phyloP scores from a whole-genome alignment of 2,113 vertebrate genomes.

The Oenanthe melanoleuca region DNA sequence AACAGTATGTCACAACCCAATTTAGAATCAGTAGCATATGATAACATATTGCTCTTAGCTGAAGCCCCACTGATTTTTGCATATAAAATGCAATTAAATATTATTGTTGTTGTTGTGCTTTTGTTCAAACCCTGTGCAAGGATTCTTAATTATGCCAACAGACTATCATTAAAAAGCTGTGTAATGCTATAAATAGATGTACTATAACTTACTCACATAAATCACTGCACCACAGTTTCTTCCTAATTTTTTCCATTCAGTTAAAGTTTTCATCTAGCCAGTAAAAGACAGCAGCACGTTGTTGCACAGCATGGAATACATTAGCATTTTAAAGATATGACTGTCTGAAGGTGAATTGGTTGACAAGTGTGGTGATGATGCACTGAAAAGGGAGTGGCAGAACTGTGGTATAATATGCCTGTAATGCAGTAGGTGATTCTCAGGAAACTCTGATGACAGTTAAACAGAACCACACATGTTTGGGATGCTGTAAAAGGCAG shows the following conservation, averaged over 20 bases:
- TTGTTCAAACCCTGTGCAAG: neutral
- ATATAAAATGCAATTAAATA: slow-evolving; percentile 42
- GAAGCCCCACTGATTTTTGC: slow-evolving; percentile 37
- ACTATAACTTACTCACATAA: slow-evolving; percentile 1
- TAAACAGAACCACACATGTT: neutral
- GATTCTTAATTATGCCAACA: slow-evolving; percentile 3
- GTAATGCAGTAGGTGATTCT: neutral
- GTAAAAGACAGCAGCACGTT: neutral
- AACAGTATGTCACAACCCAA: slow-evolving; percentile 16
- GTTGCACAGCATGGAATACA: neutral
- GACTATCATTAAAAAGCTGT: neutral
- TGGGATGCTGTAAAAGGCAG: neutral
- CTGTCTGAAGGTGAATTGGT: neutral
- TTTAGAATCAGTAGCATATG: slow-evolving; percentile 27
- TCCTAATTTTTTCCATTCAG: neutral
- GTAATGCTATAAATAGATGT: slow-evolving; percentile 20
- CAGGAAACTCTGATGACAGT: neutral
- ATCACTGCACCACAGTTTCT: neutral
- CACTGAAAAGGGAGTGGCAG: neutral
- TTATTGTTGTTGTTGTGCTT: slow-evolving; percentile 4
- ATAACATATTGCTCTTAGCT: slow-evolving; percentile 31
- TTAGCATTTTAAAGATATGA: neutral
- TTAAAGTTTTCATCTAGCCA: neutral
- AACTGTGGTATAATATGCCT: fast-evolving
- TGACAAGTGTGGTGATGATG: neutral